These are phyloP conservation scores for Oscheius onirici DNA, from an alignment of 2,888 invertebrate genomes.

Conservation along the genomic window DNA sequence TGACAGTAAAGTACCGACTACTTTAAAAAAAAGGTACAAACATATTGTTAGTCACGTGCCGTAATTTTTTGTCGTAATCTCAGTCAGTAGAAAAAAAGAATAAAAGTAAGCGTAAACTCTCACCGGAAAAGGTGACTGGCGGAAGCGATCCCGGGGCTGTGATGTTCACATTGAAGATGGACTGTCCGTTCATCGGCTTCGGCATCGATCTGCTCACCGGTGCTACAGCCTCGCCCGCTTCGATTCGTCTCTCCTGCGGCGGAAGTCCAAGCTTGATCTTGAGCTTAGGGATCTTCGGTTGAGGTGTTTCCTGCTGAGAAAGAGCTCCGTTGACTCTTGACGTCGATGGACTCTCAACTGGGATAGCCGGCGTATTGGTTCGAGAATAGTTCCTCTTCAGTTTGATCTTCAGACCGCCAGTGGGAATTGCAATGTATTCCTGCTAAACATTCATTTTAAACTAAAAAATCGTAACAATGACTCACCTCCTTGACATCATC, in stretches of 20 bases:
- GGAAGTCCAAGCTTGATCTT: slow-evolving; percentile 30
- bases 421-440: neutral
- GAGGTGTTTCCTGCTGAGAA: too few species aligned
- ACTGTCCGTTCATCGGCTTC: neutral
- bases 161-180: slow-evolving; percentile 28
- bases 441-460: neutral
- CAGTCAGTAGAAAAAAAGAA: neutral
- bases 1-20: too few species aligned
- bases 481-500: neutral
- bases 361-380: slow-evolving; percentile 2
- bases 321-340: neutral
- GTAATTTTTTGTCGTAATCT: too few species aligned
- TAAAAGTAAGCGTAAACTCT: neutral
- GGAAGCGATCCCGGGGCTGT: slow-evolving; percentile 39
- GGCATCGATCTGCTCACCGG: slow-evolving; percentile 12
- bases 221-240: slow-evolving; percentile 14
- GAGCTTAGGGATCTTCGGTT: slow-evolving; percentile 30
- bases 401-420: slow-evolving; percentile 7
- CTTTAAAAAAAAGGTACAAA: too few species aligned
- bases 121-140: slow-evolving; percentile 46
- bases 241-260: slow-evolving; percentile 7
- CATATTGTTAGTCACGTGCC: too few species aligned
- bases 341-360: neutral
- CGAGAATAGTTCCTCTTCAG: slow-evolving; percentile 24
- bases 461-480: neutral